Base-by-base conservation (phyloP, 2,888 invertebrate species). In the Junonia oenone region DNA sequence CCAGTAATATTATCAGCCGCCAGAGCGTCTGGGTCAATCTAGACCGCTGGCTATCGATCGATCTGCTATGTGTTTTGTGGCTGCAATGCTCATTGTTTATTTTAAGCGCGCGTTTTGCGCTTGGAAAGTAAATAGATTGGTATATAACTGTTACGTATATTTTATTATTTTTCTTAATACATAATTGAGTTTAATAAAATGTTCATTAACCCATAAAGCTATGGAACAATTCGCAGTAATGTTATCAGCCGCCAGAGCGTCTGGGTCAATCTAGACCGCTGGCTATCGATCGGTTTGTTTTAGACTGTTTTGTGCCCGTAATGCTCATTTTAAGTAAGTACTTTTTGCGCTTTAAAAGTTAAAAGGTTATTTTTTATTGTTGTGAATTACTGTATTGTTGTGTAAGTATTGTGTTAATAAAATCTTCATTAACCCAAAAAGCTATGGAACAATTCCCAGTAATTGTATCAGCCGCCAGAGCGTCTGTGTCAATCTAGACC, bases 401-500 rank as follows among this genome's bases (percentile, higher is more conserved):
- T n/a, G n/a, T n/a, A n/a, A n/a, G n/a, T n/a, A n/a, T n/a, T n/a
- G n/a, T n/a, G n/a, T n/a, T n/a, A n/a, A n/a, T n/a, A n/a, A n/a
- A n/a, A 19, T 17, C n/a, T 40, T 9, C 29, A 31, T 17, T 13
- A 40, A 17, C 14, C 22, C 19, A 51, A 45, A 51, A 45, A 51
- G 15, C 29, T 31, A 22, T 19, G 15, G 35, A 45, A 45, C 45
- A 33, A 45, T 51, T 47, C 33, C 35, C 35, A 29, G 26, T 15
- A 19, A 8, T 31, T 13, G 33, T 22, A 48, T 29, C 40, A 46
- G 51, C 8, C 51, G 56, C 56, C 56, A 19, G 48, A 13, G 26
- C 6, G 56, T 56, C 56, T 48, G 43, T 43, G 35, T 14, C 43
- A 50, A 50, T 45, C 33, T 50, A 55, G 50, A 38, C 27, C 26